A percentile compares a stretch with the other conserved stretches of the same genome.
Conservation (phyloP, 2,113 vertebrate genomes). For the Lutjanus erythropterus region DNA sequence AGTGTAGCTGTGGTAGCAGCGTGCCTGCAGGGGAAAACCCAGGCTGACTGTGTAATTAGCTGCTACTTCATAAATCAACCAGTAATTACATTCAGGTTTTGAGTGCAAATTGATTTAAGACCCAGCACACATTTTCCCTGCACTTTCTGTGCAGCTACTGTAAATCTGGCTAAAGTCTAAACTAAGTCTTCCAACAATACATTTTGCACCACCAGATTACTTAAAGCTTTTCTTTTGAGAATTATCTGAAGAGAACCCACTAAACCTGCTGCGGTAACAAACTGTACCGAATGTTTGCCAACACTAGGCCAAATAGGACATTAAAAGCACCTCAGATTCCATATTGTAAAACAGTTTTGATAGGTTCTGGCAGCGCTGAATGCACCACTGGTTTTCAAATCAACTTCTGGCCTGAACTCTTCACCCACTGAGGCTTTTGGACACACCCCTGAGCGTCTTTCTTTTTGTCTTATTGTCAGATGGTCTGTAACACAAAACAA, state of each 20-base stretch:
- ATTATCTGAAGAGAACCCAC: not conserved
- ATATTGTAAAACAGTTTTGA: not conserved
- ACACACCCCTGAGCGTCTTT: not conserved
- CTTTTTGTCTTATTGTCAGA: not conserved
- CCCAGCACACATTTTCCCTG: not conserved
- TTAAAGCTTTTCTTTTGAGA: not conserved
- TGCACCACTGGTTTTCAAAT: slow-evolving; percentile 1
- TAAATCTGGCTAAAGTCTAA: not conserved
- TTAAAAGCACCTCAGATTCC: slow-evolving; percentile 3
- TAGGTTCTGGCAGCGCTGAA: not conserved
- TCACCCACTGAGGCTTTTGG: not conserved
- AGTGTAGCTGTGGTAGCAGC: slow-evolving; percentile 10
- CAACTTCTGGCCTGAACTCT: not conserved
- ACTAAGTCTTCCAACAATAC: no score
- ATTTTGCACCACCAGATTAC: slow-evolving; percentile 6
- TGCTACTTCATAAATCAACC: slow-evolving; percentile 46
- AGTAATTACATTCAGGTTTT: slow-evolving; percentile 30
- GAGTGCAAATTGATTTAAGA: slow-evolving; percentile 23
- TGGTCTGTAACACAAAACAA: not conserved
- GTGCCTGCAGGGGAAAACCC: not conserved
- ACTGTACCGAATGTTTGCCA: not conserved
- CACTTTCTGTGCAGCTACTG: not conserved
- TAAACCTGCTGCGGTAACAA: slow-evolving; percentile 1
- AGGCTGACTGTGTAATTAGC: slow-evolving; percentile 31
- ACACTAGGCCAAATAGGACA: not conserved